Evolutionary conservation across 2,888 invertebrate genomes (phyloP).

Genomic region (Pycnomerus fuliginosus): DNA sequence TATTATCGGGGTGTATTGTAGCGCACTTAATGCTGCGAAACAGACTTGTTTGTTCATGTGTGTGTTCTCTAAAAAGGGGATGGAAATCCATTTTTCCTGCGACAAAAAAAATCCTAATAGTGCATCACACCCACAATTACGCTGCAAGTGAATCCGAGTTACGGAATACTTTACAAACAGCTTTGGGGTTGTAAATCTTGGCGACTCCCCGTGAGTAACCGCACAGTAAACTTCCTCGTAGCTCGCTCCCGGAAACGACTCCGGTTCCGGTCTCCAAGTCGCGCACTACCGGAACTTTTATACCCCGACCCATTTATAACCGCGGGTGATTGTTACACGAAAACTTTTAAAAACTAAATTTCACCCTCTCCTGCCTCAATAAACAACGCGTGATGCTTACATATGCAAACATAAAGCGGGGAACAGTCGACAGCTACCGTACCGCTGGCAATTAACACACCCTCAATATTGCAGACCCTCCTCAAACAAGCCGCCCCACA

Average conservation of each 20-base stretch:
- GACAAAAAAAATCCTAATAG: no score
- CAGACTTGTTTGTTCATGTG: slow-evolving; percentile 43
- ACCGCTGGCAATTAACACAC: slow-evolving; percentile 47
- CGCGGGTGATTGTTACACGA: slow-evolving; percentile 23
- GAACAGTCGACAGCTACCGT: slow-evolving; percentile 32
- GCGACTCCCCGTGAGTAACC: slow-evolving; percentile 34
- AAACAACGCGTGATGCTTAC: slow-evolving; percentile 40
- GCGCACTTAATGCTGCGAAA: slow-evolving; percentile 46
- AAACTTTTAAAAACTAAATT: no score
- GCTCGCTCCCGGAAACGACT: slow-evolving; percentile 44
- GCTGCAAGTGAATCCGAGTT: slow-evolving; percentile 28
- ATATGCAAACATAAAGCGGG: slow-evolving; percentile 41
- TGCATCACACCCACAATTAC: slow-evolving; percentile 29
- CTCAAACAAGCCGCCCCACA: slow-evolving; percentile 37
- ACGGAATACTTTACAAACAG: slow-evolving; percentile 34
- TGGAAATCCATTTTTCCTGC: slow-evolving; percentile 9
- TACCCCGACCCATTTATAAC: slow-evolving; percentile 40
- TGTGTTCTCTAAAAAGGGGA: slow-evolving; percentile 27
- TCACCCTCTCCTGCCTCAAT: no score
- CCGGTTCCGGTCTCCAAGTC: slow-evolving; percentile 41
- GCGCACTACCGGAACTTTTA: slow-evolving; percentile 45
- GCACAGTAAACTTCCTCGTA: slow-evolving; percentile 41
- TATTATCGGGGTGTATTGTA: slow-evolving; percentile 49
- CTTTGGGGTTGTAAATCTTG: slow-evolving; percentile 34
- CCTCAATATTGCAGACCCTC: slow-evolving; percentile 41